Evolutionary conservation across 2,797 vertebrate species (phyloP).

Genomic region (Anguilla obscura): DNA sequence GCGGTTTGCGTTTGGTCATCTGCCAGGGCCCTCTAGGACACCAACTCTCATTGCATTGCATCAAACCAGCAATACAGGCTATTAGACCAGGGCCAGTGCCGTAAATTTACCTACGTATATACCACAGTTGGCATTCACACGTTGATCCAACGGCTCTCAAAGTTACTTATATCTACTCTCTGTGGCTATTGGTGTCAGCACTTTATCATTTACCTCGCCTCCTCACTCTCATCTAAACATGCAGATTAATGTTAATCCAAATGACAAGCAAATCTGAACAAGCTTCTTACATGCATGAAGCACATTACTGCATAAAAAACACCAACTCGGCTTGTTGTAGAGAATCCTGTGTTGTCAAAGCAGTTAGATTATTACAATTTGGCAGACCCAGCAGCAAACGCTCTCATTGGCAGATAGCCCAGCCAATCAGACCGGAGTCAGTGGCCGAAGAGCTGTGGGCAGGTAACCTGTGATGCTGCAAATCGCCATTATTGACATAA

Average conservation of each 20-base stretch:
- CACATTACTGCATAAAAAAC: background rate
- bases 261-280: background rate
- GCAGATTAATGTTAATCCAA: background rate
- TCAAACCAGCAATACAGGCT: background rate
- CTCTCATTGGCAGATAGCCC: conserved; percentile 10
- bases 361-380: background rate
- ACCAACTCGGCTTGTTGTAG: background rate
- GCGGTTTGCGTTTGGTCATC: background rate
- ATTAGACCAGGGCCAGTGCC: background rate
- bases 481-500: background rate
- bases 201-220: background rate
- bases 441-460: background rate
- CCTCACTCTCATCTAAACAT: background rate
- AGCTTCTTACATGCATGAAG: background rate
- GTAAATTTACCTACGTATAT: background rate
- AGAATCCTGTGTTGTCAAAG: conserved; percentile 6
- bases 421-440: conserved; percentile 1
- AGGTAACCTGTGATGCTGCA: background rate
- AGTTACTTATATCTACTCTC: background rate
- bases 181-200: background rate
- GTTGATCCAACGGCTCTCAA: background rate
- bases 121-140: background rate
- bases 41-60: background rate
- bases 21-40: background rate
- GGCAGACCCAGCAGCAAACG: conserved; percentile 11